Evolutionary conservation across 2,113 vertebrate species (phyloP).

Genomic region (Heterotis niloticus): DNA sequence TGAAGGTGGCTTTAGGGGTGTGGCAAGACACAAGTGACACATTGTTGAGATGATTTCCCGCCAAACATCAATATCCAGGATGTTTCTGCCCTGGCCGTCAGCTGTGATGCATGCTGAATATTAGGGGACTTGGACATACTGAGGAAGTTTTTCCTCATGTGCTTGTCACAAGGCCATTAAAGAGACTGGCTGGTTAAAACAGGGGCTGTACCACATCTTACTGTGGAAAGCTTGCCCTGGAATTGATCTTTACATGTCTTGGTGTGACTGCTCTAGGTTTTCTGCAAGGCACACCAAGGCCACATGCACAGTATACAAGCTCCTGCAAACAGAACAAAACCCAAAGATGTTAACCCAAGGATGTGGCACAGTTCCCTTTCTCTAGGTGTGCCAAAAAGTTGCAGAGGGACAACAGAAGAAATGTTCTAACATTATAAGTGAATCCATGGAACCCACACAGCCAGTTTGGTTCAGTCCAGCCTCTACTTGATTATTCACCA

Average conservation of each 20-base stretch:
- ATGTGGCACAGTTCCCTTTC: neutral
- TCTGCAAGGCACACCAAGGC: no score
- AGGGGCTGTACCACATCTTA: neutral
- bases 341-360: neutral
- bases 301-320: no score
- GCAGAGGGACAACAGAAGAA: neutral
- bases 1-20: constrained; percentile 14
- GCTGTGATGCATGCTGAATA: neutral
- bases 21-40: constrained; percentile 21
- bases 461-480: constrained; percentile 5
- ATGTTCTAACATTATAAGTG: neutral
- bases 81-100: neutral
- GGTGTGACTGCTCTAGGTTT: no score
- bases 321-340: no score
- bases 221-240: neutral
- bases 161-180: neutral
- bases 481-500: neutral
- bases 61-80: neutral
- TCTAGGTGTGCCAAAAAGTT: neutral
- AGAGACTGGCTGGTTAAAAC: neutral
- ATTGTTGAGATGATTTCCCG: constrained; percentile 11
- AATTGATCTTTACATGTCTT: neutral
- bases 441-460: neutral
- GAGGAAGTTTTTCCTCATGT: neutral
- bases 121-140: neutral